Evolutionary conservation across 2,888 invertebrate genomes (phyloP).

Genomic region (Trilocha varians): DNA sequence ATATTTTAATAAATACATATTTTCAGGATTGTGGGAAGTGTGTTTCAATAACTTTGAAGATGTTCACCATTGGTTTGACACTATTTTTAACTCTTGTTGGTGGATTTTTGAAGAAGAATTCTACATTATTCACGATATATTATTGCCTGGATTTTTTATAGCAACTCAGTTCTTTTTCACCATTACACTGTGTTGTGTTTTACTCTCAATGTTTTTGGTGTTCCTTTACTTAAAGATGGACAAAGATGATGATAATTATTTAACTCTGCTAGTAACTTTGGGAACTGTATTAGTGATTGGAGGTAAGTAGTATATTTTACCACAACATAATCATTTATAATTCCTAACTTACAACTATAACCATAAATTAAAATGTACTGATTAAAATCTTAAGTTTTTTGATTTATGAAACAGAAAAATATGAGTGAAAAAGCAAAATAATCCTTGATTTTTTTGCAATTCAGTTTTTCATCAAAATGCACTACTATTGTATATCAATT

Average conservation of each 20-base stretch:
- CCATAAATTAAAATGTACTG: background rate
- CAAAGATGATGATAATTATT: slow-evolving; percentile 82
- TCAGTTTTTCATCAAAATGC: too few relatives aligned
- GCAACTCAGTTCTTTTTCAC: slow-evolving; percentile 96
- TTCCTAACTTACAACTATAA: background rate
- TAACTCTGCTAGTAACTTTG: slow-evolving; percentile 80
- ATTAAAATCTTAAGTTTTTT: too few relatives aligned
- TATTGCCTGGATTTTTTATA: slow-evolving; percentile 93
- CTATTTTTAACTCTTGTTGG: slow-evolving; percentile 89
- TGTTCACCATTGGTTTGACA: slow-evolving; percentile 88
- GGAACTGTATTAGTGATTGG: slow-evolving; percentile 82
- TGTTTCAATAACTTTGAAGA: slow-evolving; percentile 93
- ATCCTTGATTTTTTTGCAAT: too few relatives aligned
- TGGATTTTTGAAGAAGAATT: slow-evolving; percentile 99
- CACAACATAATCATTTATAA: too few relatives aligned
- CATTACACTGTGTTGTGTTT: slow-evolving; percentile 84
- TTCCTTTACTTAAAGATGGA: slow-evolving; percentile 82
- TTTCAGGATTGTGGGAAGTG: slow-evolving; percentile 93
- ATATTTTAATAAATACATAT: background rate
- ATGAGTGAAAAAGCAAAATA: too few relatives aligned
- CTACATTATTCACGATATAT: slow-evolving; percentile 91
- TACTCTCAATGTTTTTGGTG: slow-evolving; percentile 83
- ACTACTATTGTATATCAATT: too few relatives aligned
- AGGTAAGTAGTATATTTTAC: slow-evolving; percentile 57
- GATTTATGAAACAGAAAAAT: too few relatives aligned